Evolutionary conservation across 1,140 invertebrate genomes (phyloP).

Genomic region (Bombyx mandarina): DNA sequence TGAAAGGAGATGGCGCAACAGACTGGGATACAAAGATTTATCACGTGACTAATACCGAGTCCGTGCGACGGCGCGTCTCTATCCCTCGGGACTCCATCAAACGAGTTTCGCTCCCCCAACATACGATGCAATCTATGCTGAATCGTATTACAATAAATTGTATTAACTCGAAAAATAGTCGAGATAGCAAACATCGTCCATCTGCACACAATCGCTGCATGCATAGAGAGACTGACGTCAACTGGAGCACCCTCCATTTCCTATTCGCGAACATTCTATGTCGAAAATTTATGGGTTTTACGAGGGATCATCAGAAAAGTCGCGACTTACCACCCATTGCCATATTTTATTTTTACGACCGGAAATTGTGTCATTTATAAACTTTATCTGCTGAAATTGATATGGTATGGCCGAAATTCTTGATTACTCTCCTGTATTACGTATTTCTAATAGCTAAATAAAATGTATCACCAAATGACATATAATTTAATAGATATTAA

Average conservation of each 20-base stretch:
- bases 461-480: too few species aligned
- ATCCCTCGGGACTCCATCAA: slow-evolving; percentile 66
- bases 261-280: slow-evolving; percentile 34
- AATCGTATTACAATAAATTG: slow-evolving; percentile 72
- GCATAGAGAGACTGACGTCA: slow-evolving; percentile 28
- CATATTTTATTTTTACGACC: slow-evolving; percentile 59
- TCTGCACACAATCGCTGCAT: slow-evolving; percentile 62
- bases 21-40: slow-evolving; percentile 47
- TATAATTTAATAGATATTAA: too few species aligned
- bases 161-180: slow-evolving; percentile 70
- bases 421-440: too few species aligned
- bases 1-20: slow-evolving; percentile 46
- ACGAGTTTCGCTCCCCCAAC: slow-evolving; percentile 66
- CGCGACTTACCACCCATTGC: slow-evolving; percentile 52
- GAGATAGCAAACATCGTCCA: slow-evolving; percentile 69
- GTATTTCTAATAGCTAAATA: too few species aligned
- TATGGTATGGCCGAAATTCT: neutral
- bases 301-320: slow-evolving; percentile 61
- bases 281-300: slow-evolving; percentile 65
- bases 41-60: slow-evolving; percentile 66
- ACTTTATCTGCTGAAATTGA: slow-evolving; percentile 33
- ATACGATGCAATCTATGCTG: slow-evolving; percentile 69
- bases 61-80: slow-evolving; percentile 45
- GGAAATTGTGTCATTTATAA: slow-evolving; percentile 59
- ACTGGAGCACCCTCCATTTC: slow-evolving; percentile 44